Conservation (phyloP, 2,113 vertebrate species). For the Calidris pygmaea region DNA sequence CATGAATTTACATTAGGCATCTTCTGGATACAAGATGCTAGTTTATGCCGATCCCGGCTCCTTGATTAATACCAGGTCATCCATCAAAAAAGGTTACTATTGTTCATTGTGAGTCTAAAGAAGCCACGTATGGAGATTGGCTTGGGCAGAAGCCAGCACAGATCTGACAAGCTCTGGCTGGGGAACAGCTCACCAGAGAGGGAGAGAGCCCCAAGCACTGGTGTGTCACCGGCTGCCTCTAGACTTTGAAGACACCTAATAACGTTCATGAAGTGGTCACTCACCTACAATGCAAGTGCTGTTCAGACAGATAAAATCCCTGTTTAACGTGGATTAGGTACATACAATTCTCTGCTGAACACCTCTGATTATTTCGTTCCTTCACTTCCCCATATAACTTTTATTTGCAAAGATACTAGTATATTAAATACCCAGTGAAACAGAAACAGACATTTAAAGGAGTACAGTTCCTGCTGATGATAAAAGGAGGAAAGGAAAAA, state of each 20-base stretch:
- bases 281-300: background rate
- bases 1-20: background rate
- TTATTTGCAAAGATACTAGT: background rate
- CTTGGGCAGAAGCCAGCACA: background rate
- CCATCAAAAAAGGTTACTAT: background rate
- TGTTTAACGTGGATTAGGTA: background rate
- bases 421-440: background rate
- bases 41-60: fast-evolving
- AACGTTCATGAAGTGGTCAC: background rate
- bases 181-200: background rate
- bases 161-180: background rate
- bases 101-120: background rate
- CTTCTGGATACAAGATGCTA: background rate
- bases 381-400: background rate
- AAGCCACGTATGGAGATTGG: background rate
- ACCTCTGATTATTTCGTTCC: background rate
- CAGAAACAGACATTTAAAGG: background rate
- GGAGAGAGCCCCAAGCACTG: background rate
- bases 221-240: background rate
- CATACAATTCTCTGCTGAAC: background rate
- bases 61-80: background rate
- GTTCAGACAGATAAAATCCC: background rate
- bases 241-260: fast-evolving
- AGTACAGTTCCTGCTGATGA: background rate
- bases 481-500: background rate